Conservation (phyloP, 1,140 invertebrate genomes). For the Drosophila fuyamai region DNA sequence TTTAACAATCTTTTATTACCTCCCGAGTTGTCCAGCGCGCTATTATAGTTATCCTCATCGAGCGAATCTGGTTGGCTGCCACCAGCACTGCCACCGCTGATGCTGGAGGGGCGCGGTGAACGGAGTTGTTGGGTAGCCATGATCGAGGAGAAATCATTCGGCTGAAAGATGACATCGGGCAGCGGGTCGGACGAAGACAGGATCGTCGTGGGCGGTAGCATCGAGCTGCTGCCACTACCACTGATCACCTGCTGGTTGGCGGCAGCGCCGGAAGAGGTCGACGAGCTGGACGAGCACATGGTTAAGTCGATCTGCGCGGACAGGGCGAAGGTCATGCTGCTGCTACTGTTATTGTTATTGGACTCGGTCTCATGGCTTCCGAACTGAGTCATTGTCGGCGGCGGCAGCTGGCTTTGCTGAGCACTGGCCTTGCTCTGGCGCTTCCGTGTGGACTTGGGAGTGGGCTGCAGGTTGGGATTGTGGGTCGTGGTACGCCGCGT, state of each 20-base stretch:
- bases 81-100: constrained; percentile 54
- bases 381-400: constrained; percentile 23
- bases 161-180: constrained; percentile 79
- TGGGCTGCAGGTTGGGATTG: constrained; percentile 20
- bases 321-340: constrained; percentile 52
- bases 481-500: constrained; percentile 54
- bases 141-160: constrained; percentile 79
- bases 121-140: constrained; percentile 77
- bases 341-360: constrained; percentile 26
- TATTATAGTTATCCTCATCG: constrained; percentile 67
- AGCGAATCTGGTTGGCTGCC: constrained; percentile 58
- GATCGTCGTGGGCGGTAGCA: constrained; percentile 79
- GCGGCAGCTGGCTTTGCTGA: constrained; percentile 6
- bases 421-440: constrained; percentile 58
- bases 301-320: constrained; percentile 75
- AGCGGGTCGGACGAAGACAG: constrained; percentile 76
- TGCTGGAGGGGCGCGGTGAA: constrained; percentile 46
- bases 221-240: constrained; percentile 38
- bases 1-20: constrained; percentile 38
- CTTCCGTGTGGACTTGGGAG: constrained; percentile 57
- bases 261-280: constrained; percentile 49
- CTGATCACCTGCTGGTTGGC: constrained; percentile 44
- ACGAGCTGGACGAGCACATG: constrained; percentile 79
- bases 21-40: constrained; percentile 66
- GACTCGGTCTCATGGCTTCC: constrained; percentile 31